Conservation (phyloP, 2,797 vertebrate genomes). For the Meda fulgida region DNA sequence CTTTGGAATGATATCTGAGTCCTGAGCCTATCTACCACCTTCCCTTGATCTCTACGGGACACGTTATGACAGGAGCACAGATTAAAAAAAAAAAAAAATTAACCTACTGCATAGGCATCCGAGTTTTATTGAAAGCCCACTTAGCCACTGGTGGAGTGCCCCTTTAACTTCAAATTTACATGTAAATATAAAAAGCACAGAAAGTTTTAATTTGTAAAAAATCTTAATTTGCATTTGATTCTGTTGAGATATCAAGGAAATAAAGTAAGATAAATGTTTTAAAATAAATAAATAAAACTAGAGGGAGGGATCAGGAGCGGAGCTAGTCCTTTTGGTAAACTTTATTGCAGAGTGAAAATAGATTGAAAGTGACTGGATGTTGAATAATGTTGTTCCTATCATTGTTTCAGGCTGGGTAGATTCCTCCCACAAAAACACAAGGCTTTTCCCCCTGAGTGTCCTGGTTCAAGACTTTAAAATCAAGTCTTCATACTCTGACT, state of each 20-base stretch:
- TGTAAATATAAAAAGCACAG: not conserved
- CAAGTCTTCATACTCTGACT: not conserved
- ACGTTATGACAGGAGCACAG: no score
- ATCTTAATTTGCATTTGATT: not conserved
- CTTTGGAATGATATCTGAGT: no score
- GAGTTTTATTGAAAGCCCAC: no score
- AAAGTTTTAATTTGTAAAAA: no score
- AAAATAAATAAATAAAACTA: not conserved
- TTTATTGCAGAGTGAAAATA: not conserved
- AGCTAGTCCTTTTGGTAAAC: not conserved
- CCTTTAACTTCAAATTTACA: no score
- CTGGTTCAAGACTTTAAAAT: conserved; percentile 7
- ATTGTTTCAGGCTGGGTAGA: not conserved
- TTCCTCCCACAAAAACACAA: not conserved
- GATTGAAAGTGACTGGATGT: not conserved
- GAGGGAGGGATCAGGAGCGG: not conserved
- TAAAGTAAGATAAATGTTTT: no score
- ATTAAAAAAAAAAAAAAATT: no score
- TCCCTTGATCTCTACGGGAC: no score
- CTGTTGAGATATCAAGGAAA: not conserved
- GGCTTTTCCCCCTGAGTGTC: not conserved
- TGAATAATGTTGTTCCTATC: not conserved
- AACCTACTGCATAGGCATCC: no score
- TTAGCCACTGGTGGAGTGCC: no score
- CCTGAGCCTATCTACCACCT: no score